phyloP scores from a whole-genome alignment of 2,113 vertebrate genomes.

The Pedionomus torquatus region DNA sequence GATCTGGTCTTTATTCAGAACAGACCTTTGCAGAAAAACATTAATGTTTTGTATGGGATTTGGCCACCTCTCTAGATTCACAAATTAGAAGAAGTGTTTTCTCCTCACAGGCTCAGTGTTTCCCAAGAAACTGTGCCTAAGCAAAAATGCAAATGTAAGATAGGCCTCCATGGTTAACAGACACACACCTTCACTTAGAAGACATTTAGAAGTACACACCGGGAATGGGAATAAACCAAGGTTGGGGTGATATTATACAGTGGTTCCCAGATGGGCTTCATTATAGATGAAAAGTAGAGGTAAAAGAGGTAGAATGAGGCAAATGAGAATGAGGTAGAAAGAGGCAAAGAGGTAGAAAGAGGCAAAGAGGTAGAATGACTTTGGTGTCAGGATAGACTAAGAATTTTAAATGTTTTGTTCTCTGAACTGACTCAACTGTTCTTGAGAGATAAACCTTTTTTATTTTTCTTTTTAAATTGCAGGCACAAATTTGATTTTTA shows the following conservation, averaged over 20 bases:
- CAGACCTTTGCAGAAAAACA: neutral
- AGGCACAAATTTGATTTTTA: neutral
- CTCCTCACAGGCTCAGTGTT: neutral
- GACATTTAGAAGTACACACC: neutral
- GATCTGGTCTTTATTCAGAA: neutral
- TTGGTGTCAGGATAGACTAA: neutral
- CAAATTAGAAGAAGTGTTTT: neutral
- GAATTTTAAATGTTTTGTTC: neutral
- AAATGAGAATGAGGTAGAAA: no score
- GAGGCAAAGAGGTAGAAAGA: no score
- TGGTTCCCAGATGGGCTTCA: neutral
- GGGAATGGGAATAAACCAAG: neutral
- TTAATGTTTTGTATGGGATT: neutral
- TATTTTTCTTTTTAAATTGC: neutral
- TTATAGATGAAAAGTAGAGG: no score
- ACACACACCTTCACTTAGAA: neutral
- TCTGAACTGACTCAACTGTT: neutral
- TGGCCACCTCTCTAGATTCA: neutral
- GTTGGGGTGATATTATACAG: neutral
- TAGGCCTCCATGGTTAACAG: neutral
- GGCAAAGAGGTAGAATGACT: neutral
- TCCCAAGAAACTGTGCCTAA: neutral
- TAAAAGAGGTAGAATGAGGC: no score
- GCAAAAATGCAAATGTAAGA: neutral
- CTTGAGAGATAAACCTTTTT: neutral